Conservation (phyloP, 2,797 vertebrate genomes). For the Spinibarbus caldwelli region DNA sequence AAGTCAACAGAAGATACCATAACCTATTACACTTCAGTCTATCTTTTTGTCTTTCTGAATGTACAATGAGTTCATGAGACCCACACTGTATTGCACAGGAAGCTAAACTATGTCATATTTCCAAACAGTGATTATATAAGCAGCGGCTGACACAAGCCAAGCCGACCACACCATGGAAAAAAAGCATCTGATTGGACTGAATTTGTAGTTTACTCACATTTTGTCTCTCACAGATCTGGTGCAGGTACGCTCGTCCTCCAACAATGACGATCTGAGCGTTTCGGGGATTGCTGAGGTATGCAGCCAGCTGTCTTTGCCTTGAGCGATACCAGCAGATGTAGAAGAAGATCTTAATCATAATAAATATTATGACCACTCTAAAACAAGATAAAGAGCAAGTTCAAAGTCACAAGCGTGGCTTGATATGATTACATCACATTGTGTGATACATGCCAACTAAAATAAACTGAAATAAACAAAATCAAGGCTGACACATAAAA, state of each 20-base stretch:
- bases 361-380: constrained; percentile 88
- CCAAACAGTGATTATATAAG: background rate
- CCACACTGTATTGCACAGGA: constrained; percentile 8
- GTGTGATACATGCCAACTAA: background rate
- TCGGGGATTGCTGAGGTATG: constrained; percentile 85
- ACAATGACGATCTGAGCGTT: constrained; percentile 88
- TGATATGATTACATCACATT: background rate
- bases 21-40: background rate
- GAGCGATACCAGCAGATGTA: constrained; percentile 90
- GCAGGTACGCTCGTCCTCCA: constrained; percentile 84
- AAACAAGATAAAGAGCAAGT: constrained; percentile 1
- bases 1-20: background rate
- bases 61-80: background rate
- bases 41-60: background rate
- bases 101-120: background rate
- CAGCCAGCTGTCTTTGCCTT: constrained; percentile 84
- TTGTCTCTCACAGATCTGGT: constrained; percentile 86
- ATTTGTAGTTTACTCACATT: constrained; percentile 74
- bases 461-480: background rate
- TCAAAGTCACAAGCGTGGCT: background rate
- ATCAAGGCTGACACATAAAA: constrained; percentile 46
- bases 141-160: background rate
- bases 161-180: background rate
- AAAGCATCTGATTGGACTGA: background rate
- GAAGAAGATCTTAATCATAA: constrained; percentile 88